Evolutionary conservation across 2,797 vertebrate genomes (phyloP).

Genomic region (Sardinella longiceps): DNA sequence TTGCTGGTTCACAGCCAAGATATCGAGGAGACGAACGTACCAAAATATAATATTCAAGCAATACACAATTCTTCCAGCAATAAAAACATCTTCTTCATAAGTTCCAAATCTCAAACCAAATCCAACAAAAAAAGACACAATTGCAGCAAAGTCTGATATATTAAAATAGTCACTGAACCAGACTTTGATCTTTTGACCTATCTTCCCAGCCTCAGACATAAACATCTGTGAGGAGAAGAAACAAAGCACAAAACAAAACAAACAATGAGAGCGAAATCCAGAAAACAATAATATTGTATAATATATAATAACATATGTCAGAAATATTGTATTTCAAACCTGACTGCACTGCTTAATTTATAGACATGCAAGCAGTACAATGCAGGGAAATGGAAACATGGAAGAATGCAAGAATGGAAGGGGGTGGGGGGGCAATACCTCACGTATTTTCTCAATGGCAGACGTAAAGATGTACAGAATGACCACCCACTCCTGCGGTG

Average conservation of each 20-base stretch:
- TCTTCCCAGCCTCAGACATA: constrained; percentile 98
- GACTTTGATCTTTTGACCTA: constrained; percentile 96
- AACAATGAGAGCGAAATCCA: not conserved
- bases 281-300: not conserved
- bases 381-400: not conserved
- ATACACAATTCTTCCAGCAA: constrained; percentile 89
- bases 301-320: too few species aligned
- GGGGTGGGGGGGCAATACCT: constrained; percentile 75
- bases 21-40: constrained; percentile 97
- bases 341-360: not conserved
- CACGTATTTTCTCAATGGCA: constrained; percentile 94
- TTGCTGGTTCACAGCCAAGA: constrained; percentile 97
- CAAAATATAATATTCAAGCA: constrained; percentile 99
- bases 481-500: constrained; percentile 94
- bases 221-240: constrained; percentile 81
- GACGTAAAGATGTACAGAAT: constrained; percentile 97
- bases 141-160: constrained; percentile 92
- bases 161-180: constrained; percentile 99
- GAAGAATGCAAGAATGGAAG: too few species aligned
- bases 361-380: not conserved
- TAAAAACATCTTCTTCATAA: constrained; percentile 67
- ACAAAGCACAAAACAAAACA: constrained; percentile 35
- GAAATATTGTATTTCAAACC: not conserved
- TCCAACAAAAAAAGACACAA: constrained; percentile 92
- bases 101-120: constrained; percentile 89